These are phyloP conservation scores for Callipepla squamata DNA, from an alignment of 2,113 vertebrate species.

Conservation along the genomic window DNA sequence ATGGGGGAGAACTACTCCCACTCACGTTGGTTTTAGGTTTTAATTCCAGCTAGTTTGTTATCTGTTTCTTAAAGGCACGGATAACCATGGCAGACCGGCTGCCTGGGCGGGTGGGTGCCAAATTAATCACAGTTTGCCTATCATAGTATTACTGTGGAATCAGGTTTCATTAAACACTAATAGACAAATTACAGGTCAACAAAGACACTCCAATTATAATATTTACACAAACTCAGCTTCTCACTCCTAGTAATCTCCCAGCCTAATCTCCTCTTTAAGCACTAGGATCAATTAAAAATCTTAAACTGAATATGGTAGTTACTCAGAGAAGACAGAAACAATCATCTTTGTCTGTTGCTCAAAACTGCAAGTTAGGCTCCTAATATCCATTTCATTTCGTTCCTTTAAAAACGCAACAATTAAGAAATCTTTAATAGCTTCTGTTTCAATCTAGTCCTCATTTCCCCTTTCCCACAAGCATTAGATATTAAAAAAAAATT, in stretches of 20 bases:
- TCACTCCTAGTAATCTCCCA: neutral
- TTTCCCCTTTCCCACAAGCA: neutral
- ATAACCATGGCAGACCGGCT: neutral
- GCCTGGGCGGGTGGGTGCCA: no score
- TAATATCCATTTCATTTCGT: neutral
- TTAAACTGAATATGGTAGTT: neutral
- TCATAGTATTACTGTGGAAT: neutral
- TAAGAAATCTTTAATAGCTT: neutral
- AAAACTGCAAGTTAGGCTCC: neutral
- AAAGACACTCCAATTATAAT: neutral
- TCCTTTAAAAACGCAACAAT: neutral
- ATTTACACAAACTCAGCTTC: neutral
- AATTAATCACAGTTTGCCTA: neutral
- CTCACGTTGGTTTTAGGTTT: neutral
- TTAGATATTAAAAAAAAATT: neutral
- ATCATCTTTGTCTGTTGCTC: neutral
- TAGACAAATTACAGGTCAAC: neutral
- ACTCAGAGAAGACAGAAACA: neutral
- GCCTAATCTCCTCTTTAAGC: neutral
- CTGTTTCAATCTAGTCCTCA: neutral
- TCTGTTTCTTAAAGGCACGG: neutral
- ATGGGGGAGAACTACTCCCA: neutral
- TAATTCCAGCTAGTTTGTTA: neutral
- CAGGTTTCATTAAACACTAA: neutral
- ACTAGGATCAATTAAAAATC: neutral